Evolutionary conservation across 2,888 invertebrate species (phyloP), one percentile per base, ranked within the genome.

Genomic region (Leptinotarsa juncta): DNA sequence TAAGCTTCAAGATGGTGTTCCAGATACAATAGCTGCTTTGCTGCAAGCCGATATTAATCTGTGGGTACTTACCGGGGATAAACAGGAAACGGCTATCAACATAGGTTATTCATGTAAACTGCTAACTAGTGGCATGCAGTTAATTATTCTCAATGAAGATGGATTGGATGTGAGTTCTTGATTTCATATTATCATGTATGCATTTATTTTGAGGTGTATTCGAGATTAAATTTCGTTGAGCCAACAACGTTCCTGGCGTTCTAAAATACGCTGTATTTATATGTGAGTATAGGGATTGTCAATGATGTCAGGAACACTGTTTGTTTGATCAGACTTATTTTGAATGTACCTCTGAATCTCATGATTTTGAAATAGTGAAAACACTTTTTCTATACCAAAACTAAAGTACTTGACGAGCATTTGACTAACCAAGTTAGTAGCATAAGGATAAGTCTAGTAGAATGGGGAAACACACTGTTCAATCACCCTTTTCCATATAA

Each of bases 41-140:
- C 90, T 97, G 73, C 94, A 95, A 86, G 99, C 99, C 16, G 97
- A 97, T 87, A 98, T 98, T 82, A 93, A 94, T 86, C 93, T 99
- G 79, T 99, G 99, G 99, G 96, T 99, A 73, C 90, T 99, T 83
- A 99, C 99, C 0, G 99, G 99, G 4, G 99, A 99, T 89, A 99
- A 99, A 88, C 97, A 98, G 89, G 99, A 99, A 90, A 99, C 99
- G 26, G 99, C 99, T 81, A 98, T 99, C 84, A 99, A 99, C 89
- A 99, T 99, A 86, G 99, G 98, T 66, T 96, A 97, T 88, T 97
- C 98, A 0, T 97, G 97, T 84, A 92, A 92, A 75, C 92, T 99
- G 79, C 93, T 99, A 75, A 92, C 93, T 73, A 92, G 94, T 84
- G 91, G 92, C 82, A 97, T 97, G 94, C 95, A 95, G 81, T 90